phyloP scores from a whole-genome alignment of 2,888 invertebrate genomes.

The Nomada hirtipes region DNA sequence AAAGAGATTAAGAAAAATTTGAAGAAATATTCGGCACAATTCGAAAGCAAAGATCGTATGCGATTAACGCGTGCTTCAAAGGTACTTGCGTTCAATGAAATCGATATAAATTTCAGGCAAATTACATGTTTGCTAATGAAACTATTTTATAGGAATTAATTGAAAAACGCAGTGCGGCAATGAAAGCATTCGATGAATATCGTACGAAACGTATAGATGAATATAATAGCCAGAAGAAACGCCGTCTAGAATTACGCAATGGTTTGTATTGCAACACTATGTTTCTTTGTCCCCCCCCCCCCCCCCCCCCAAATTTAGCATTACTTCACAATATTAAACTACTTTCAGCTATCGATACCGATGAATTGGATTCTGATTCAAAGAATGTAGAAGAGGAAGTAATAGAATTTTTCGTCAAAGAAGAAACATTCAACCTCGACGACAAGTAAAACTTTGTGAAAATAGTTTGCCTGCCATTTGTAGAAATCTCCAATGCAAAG shows the following conservation, averaged over 20 bases:
- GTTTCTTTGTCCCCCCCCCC: too few species aligned
- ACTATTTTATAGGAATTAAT: conserved; percentile 89
- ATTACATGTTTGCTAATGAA: conserved; percentile 4
- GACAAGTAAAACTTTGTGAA: conserved; percentile 83
- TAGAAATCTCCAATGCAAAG: conserved; percentile 71
- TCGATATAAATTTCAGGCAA: neutral
- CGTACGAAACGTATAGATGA: conserved; percentile 90
- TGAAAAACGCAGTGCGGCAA: conserved; percentile 94
- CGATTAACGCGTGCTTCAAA: conserved; percentile 96
- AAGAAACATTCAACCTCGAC: conserved; percentile 93
- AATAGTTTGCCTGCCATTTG: conserved; percentile 57
- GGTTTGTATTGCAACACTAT: conserved; percentile 87
- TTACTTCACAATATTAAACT: neutral
- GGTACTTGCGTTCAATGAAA: conserved; percentile 80
- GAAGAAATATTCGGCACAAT: conserved; percentile 98
- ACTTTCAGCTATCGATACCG: conserved; percentile 94
- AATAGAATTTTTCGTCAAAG: conserved; percentile 99
- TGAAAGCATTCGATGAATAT: conserved; percentile 94
- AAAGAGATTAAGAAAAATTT: conserved; percentile 98
- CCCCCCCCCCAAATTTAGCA: neutral
- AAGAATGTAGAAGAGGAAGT: conserved; percentile 96
- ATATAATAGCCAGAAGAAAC: conserved; percentile 91
- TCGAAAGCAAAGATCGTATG: conserved; percentile 98
- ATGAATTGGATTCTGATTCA: conserved; percentile 93
- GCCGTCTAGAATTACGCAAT: conserved; percentile 93